Base-by-base conservation (phyloP, 2,113 vertebrate genomes). In the Campylomormyrus numenius region DNA sequence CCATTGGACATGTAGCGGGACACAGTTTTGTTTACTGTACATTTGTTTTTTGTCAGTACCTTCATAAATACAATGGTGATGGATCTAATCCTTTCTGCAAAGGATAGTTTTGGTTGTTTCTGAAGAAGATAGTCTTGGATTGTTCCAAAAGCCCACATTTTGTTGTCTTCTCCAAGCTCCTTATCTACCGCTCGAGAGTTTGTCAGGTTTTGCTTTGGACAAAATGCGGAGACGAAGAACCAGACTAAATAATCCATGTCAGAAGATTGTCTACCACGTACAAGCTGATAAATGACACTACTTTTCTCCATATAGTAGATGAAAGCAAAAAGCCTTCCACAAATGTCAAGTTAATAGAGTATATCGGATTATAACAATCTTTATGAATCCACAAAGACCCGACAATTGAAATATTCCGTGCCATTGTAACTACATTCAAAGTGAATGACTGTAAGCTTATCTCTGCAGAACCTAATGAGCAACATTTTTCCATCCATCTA, bases 231-330 rank as follows among this genome's bases (percentile, higher is more conserved):
- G 31, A 85, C 17, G 31, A 87, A 80, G 50, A 77, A 87, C 88
- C 70, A 52, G 48, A 89, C 83, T 48, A 45, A 83, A 84, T 80
- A 88, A 88, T 90, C 88, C 27, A 49, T 0, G 17, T 74, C 42
- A n/a, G 45, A 89, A 84, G 52, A 66, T 91, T 91, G 85, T n/a
- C 35, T 80, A 9, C 86, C 89, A 88, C 66, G 74, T 90, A 70
- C 48, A 50, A 88, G 66, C 70, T 35, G 52, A 21, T 85, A 80
- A 88, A 88, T 84, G 66, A 42, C 66, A 49, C 70, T 31, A 90
- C 85, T 48, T 88, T 13, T 27, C 27, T 52, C 86, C 86, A 91
- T 88, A 90, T 88, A 88, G 70, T 85, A 46, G 66, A 85, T 90
- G 77, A 88, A 90, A 89, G 42, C 3, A 46, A 45, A 89, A 89